Conservation (phyloP, 2,888 invertebrate genomes). For the Spilosoma lubricipeda region DNA sequence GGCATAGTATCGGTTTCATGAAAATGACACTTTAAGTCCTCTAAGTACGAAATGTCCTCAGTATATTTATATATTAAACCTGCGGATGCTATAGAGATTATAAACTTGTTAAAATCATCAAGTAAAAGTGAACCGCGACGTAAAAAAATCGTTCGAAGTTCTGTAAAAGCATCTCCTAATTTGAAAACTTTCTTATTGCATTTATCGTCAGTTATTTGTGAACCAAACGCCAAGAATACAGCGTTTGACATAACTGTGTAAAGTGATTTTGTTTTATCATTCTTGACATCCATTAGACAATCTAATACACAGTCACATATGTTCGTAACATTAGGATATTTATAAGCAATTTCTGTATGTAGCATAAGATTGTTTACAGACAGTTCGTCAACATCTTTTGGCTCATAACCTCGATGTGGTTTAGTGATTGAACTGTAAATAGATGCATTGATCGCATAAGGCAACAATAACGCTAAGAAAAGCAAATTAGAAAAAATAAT, state of each 20-base stretch:
- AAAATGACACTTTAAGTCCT: slow-evolving; percentile 16
- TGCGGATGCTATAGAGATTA: slow-evolving; percentile 21
- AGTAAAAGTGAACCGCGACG: slow-evolving; percentile 58
- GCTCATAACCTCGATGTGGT: slow-evolving; percentile 51
- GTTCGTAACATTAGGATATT: neutral
- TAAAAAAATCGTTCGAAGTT: slow-evolving; percentile 52
- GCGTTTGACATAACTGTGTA: slow-evolving; percentile 49
- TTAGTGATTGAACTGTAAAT: slow-evolving; percentile 52
- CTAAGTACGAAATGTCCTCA: slow-evolving; percentile 25
- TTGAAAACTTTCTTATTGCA: slow-evolving; percentile 44
- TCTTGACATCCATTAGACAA: slow-evolving; percentile 49
- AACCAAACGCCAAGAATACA: slow-evolving; percentile 37
- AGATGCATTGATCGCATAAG: slow-evolving; percentile 53
- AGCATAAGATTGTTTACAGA: slow-evolving; percentile 26
- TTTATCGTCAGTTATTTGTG: slow-evolving; percentile 42
- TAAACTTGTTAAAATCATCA: slow-evolving; percentile 31
- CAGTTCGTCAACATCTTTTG: slow-evolving; percentile 39
- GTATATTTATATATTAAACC: slow-evolving; percentile 48
- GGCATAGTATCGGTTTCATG: slow-evolving; percentile 9
- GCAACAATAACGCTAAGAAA: slow-evolving; percentile 47
- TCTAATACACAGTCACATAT: slow-evolving; percentile 45
- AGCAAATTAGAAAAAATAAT: too few species aligned
- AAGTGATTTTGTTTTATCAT: slow-evolving; percentile 25
- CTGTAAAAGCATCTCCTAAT: slow-evolving; percentile 39
- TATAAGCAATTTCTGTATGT: slow-evolving; percentile 10